These are phyloP conservation scores for Anolis sagrei DNA, from an alignment of 2,113 vertebrate species.

Conservation along the genomic window DNA sequence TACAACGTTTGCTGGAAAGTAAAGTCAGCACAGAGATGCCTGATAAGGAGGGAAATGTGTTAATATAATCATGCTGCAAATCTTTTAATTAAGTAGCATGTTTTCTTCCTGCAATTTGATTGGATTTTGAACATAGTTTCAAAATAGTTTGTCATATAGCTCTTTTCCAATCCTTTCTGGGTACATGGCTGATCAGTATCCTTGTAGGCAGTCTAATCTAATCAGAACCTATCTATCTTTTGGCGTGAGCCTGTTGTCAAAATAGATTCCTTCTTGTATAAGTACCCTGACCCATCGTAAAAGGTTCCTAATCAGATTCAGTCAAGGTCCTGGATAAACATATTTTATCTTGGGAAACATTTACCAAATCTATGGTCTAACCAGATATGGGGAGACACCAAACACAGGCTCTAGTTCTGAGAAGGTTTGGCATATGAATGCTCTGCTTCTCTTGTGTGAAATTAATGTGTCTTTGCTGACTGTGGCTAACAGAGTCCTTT, in stretches of 20 bases:
- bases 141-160: not conserved
- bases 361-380: conserved; percentile 26
- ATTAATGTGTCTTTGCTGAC: conserved; percentile 44
- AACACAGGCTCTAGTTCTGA: conserved; percentile 39
- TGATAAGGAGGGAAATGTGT: not conserved
- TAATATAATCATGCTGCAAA: not conserved
- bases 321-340: conserved; percentile 7
- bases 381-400: conserved; percentile 43
- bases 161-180: not conserved
- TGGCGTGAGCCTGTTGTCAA: not conserved
- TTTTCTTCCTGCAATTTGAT: conserved; percentile 7
- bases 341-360: conserved; percentile 7
- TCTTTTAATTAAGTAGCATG: not conserved
- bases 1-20: not conserved
- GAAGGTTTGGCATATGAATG: conserved; percentile 47
- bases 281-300: not conserved
- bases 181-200: not conserved
- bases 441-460: conserved; percentile 52
- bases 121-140: not conserved
- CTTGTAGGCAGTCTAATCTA: not conserved
- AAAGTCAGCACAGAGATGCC: not conserved
- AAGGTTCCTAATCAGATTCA: conserved; percentile 40
- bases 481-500: conserved; percentile 33
- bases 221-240: not conserved
- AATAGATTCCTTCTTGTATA: not conserved